Evolutionary conservation across 2,888 invertebrate species (phyloP).

Genomic region (Lutraria lutraria): DNA sequence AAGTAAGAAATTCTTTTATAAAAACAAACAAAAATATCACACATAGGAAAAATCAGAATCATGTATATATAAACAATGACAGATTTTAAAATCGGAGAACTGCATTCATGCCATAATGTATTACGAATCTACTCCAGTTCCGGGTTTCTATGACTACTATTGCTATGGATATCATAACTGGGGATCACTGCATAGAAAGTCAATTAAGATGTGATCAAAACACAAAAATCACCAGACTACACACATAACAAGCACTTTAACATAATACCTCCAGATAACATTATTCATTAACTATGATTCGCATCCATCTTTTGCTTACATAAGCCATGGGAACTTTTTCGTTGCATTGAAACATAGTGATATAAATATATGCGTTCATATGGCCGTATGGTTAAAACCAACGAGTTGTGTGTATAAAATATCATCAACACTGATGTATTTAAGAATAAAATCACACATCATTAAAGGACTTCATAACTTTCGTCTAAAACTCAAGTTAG

Average conservation of each 20-base stretch:
- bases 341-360: constrained; percentile 21
- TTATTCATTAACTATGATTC: not conserved
- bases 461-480: not conserved
- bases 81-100: not conserved
- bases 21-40: not conserved
- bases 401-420: not conserved
- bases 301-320: not conserved
- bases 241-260: not conserved
- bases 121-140: not conserved
- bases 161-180: not conserved
- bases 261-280: not conserved
- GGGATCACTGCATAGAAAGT: constrained; percentile 20
- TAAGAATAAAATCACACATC: not conserved
- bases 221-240: not conserved
- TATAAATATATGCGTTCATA: not conserved
- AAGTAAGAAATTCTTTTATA: not conserved
- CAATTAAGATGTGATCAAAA: not conserved
- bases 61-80: not conserved
- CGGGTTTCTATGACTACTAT: not conserved
- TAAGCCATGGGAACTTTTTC: not conserved
- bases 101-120: too few relatives aligned
- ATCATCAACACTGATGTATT: not conserved
- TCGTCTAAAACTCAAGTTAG: not conserved
- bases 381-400: constrained; percentile 1
- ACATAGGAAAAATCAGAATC: not conserved